Percentiles rank a stretch among this genome's conserved stretches.
Evolutionary conservation across 2,113 vertebrate species (phyloP).

Genomic region (Glaucomys volans): DNA sequence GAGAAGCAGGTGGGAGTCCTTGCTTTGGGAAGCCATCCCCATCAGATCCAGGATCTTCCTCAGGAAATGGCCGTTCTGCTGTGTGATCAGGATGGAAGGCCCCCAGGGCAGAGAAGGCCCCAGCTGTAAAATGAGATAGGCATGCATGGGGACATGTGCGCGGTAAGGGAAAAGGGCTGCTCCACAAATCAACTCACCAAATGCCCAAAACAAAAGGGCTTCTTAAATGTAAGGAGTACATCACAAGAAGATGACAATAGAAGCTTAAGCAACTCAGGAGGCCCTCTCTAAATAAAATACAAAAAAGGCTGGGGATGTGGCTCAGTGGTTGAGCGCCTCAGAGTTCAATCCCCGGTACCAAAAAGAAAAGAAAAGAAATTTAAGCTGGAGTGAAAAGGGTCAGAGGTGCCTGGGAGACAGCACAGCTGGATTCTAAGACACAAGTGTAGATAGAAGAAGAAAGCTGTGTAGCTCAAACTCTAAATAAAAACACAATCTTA

Average conservation of each 20-base stretch:
- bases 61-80: slow-evolving; percentile 80
- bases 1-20: slow-evolving; percentile 52
- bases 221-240: neutral
- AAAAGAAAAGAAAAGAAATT: too few species aligned
- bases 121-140: neutral
- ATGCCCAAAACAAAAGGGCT: neutral
- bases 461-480: neutral
- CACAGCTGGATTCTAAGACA: neutral
- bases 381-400: neutral
- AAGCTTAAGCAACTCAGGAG: too few species aligned
- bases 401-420: neutral
- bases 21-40: slow-evolving; percentile 59
- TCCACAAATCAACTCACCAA: neutral
- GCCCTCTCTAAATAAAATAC: too few species aligned
- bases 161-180: neutral
- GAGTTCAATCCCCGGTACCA: too few species aligned
- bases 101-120: slow-evolving; percentile 4
- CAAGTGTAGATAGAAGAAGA: neutral
- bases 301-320: too few species aligned
- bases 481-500: neutral
- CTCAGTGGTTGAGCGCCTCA: too few species aligned
- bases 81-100: slow-evolving; percentile 66
- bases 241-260: neutral
- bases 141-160: neutral
- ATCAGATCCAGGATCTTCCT: slow-evolving; percentile 62